Evolutionary conservation across 1,140 invertebrate species (phyloP), one percentile per base, ranked within the genome.

Genomic region (Theocolax elegans): DNA sequence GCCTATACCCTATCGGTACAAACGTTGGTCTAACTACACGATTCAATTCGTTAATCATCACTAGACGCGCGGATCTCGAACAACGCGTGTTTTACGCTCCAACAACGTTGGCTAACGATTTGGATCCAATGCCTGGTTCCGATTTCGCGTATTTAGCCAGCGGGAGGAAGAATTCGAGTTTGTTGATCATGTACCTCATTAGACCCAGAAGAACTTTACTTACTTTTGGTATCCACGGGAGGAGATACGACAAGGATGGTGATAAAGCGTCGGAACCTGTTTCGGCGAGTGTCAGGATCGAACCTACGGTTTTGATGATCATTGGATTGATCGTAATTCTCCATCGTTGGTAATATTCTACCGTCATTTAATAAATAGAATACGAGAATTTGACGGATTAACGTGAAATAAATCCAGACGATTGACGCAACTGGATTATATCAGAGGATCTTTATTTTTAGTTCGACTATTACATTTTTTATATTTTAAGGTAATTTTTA

Each of bases 11-110:
- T 7, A 27, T 42, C 2, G 21, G 38, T 0, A 42, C 31, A 1
- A n/a, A 59, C 4, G 35, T 68, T 17, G 56, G 40, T 7, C 12
- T 3, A 1, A 44, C 66, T 3, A 40, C 25, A 23, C 51, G 0
- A 2, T 46, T 68, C 15, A 21, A 51, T 1, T 49, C 58, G 31
- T 23, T 68, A n/a, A 60, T 60, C 17, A 46, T 68, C 2, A 60
- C 66, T 9, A 29, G 56, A 0, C 42, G 44, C 2, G 66, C 44
- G 1, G 27, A 68, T 29, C 15, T 49, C 3, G 19, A 0, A 2
- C 17, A 9, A 1, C 13, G 25, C 2, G 27, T 3, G 2, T 60
- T 68, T 13, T 68, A 60, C 35, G 13, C 10, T n/a, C 66, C 66
- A 6, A 25, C 44, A 15, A 60, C 56, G n/a, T 1, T 53, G 19